Percentiles rank a stretch among this genome's conserved stretches.
These are phyloP conservation scores for Bujurquina vittata DNA, from an alignment of 2,113 vertebrate genomes.

Conservation along the genomic window DNA sequence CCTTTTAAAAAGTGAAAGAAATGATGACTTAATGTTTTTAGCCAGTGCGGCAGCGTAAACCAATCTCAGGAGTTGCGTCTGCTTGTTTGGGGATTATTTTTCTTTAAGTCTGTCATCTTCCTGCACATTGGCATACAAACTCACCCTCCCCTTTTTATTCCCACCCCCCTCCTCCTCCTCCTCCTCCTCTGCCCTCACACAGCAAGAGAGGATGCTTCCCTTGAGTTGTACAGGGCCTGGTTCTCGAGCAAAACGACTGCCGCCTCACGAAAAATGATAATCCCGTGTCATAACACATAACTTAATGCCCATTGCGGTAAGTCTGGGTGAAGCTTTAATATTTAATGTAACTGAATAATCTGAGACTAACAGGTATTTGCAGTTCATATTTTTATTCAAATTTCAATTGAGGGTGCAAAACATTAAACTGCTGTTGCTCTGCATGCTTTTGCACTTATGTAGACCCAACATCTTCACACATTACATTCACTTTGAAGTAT, in stretches of 20 bases:
- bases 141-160: not conserved
- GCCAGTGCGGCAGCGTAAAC: slow-evolving; percentile 39
- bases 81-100: slow-evolving; percentile 55
- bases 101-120: slow-evolving; percentile 32
- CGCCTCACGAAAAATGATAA: not conserved
- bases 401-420: not conserved
- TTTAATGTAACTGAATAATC: not conserved
- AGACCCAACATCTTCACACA: slow-evolving; percentile 23
- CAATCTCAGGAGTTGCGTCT: slow-evolving; percentile 22
- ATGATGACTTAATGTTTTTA: slow-evolving; percentile 57
- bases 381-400: not conserved
- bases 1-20: slow-evolving; percentile 34
- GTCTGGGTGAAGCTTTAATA: not conserved
- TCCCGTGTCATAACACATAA: not conserved
- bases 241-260: not conserved
- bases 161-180: accelerated
- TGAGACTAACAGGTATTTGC: not conserved
- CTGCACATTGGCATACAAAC: not conserved
- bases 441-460: not conserved
- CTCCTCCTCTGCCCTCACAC: not conserved
- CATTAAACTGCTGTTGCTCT: not conserved
- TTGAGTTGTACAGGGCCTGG: not conserved
- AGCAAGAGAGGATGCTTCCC: slow-evolving; percentile 7
- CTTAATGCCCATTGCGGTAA: not conserved
- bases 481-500: slow-evolving; percentile 42